These are phyloP conservation scores for Stenopsyche tienmushanensis DNA, from an alignment of 1,140 invertebrate species.

Conservation along the genomic window DNA sequence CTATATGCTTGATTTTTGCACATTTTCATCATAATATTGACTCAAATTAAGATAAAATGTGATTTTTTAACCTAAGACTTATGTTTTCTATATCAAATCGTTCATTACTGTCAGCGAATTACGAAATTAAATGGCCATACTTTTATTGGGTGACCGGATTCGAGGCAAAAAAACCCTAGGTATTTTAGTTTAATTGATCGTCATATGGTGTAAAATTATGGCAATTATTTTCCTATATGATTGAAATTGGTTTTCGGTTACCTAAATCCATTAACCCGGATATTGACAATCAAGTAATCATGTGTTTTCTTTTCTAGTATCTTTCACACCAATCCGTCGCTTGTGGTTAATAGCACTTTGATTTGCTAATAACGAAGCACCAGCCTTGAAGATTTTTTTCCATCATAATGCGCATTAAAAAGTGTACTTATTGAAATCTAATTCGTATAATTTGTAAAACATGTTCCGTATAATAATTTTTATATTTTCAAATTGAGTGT, in stretches of 20 bases:
- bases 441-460: neutral
- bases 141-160: no score
- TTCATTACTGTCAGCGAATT: no score
- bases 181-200: no score
- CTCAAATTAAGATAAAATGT: no score
- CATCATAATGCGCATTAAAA: neutral
- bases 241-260: neutral
- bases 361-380: neutral
- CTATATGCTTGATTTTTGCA: no score
- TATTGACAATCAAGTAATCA: neutral
- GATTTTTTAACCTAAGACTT: no score
- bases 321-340: no score
- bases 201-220: no score
- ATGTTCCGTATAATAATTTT: neutral
- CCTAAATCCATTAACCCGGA: neutral
- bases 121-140: no score
- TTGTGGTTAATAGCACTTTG: neutral
- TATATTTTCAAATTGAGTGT: neutral
- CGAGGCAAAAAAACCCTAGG: no score
- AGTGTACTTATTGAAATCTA: neutral
- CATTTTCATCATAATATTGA: no score
- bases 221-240: neutral
- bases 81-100: neutral
- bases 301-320: neutral
- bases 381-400: neutral